Percentiles rank a stretch among this genome's conserved stretches.
phyloP scores from a whole-genome alignment of 2,888 invertebrate genomes.

The Atrina japonica region DNA sequence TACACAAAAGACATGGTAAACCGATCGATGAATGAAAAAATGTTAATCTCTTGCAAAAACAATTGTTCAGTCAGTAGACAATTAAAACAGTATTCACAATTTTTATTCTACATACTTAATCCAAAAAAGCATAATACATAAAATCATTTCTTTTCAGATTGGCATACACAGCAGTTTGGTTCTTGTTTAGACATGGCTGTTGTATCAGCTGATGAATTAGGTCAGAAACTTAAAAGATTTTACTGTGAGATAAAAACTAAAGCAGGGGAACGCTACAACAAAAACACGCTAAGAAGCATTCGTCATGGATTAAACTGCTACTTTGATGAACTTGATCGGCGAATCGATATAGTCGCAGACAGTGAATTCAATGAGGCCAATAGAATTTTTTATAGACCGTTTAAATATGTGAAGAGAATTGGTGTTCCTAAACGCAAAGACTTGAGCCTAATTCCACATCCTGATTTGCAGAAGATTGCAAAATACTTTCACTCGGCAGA shows the following conservation, averaged over 20 bases:
- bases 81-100: no score
- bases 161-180: background rate
- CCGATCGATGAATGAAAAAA: no score
- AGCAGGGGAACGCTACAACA: slow-evolving; percentile 19
- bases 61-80: no score
- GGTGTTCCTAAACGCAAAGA: slow-evolving; percentile 11
- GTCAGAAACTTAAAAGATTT: background rate
- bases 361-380: slow-evolving; percentile 15
- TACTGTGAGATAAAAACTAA: slow-evolving; percentile 11
- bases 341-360: slow-evolving; percentile 22
- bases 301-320: slow-evolving; percentile 28
- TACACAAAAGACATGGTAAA: no score
- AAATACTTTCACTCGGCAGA: slow-evolving; percentile 16
- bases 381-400: slow-evolving; percentile 11
- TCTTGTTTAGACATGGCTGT: background rate
- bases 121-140: no score
- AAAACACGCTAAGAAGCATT: slow-evolving; percentile 31
- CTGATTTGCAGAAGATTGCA: slow-evolving; percentile 16
- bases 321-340: slow-evolving; percentile 1
- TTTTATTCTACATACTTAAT: no score
- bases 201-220: slow-evolving; percentile 1
- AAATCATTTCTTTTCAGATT: background rate
- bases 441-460: slow-evolving; percentile 12
- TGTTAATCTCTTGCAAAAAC: no score
- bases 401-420: slow-evolving; percentile 3